phyloP scores from a whole-genome alignment of 2,888 invertebrate genomes.

The Coenonympha arcania region DNA sequence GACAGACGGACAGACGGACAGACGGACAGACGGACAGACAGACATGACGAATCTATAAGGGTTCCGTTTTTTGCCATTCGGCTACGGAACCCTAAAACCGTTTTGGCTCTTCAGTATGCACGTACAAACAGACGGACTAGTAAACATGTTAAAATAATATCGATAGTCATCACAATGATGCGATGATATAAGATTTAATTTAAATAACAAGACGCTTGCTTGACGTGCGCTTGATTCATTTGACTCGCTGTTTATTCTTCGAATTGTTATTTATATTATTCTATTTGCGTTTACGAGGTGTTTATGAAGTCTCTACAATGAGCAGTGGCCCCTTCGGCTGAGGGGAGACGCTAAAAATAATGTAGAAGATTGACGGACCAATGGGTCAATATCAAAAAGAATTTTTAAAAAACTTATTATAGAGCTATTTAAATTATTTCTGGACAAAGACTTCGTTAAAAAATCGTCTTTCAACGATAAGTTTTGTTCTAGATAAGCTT shows the following conservation, averaged over 20 bases:
- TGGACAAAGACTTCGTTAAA: neutral
- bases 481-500: too few species aligned
- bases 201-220: slow-evolving; percentile 13
- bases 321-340: neutral
- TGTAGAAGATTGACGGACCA: neutral
- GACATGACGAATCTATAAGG: too few species aligned
- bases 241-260: slow-evolving; percentile 9
- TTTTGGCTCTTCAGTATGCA: too few species aligned
- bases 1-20: too few species aligned
- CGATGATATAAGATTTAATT: slow-evolving; percentile 8
- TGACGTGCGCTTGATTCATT: slow-evolving; percentile 9
- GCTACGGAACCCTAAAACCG: too few species aligned
- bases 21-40: too few species aligned
- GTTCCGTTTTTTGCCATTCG: too few species aligned
- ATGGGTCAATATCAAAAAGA: neutral
- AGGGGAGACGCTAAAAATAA: neutral
- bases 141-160: neutral
- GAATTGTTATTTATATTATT: slow-evolving; percentile 14
- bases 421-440: too few species aligned
- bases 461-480: too few species aligned
- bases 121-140: neutral
- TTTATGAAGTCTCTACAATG: slow-evolving; percentile 1
- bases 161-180: neutral
- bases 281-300: slow-evolving; percentile 12
- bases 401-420: too few species aligned